Conservation (phyloP, 2,797 vertebrate species). For the Euphonia xanthogaster region DNA sequence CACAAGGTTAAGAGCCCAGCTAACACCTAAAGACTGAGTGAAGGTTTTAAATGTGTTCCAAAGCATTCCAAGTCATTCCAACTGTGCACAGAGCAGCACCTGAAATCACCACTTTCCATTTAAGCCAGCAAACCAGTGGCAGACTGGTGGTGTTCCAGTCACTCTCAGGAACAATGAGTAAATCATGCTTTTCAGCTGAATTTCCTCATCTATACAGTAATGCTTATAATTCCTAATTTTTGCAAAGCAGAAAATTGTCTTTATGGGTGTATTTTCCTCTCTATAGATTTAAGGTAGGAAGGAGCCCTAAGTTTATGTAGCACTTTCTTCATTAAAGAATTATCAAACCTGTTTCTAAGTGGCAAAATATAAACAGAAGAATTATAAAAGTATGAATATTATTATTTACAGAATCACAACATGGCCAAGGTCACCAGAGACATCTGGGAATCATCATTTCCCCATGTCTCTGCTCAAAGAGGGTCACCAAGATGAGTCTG, state of each 20-base stretch:
- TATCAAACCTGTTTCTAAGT: not conserved
- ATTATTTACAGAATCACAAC: not conserved
- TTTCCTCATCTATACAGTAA: not conserved
- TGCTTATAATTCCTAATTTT: not conserved
- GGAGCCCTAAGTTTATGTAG: not conserved
- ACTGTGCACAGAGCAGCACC: not conserved
- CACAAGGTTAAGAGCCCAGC: not conserved
- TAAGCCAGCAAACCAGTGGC: not conserved
- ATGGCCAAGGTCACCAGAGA: not conserved
- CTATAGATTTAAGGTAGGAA: not conserved
- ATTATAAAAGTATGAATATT: not conserved
- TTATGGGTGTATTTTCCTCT: not conserved
- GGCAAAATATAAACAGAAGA: not conserved
- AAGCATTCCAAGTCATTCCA: not conserved
- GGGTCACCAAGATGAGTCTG: not conserved
- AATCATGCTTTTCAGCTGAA: not conserved
- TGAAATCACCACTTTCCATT: not conserved
- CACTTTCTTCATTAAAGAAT: not conserved
- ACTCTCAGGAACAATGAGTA: not conserved
- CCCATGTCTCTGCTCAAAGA: not conserved
- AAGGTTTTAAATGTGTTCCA: not conserved
- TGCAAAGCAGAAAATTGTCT: not conserved
- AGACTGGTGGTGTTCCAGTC: not conserved
- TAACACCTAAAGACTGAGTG: not conserved
- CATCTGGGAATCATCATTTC: not conserved